Base-by-base conservation (phyloP, 1,140 invertebrate species). In the Prorops nasuta region DNA sequence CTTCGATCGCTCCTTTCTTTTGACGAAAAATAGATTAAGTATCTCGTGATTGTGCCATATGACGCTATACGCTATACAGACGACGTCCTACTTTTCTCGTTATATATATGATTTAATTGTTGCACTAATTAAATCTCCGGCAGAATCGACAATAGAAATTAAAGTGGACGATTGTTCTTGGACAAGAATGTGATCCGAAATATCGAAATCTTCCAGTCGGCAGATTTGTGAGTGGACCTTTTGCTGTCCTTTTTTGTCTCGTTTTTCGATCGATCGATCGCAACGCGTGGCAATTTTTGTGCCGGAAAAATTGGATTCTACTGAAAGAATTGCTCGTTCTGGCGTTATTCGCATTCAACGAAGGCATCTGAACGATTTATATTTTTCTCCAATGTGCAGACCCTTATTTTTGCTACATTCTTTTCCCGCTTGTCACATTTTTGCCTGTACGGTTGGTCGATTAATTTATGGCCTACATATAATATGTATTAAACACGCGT, bases 71-170 rank as follows among this genome's bases (percentile, higher is more conserved):
- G n/a, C n/a, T n/a, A n/a, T n/a, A n/a, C n/a, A 20, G 57, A 39
- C 31, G 48, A 35, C 48, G 54, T 43, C 54, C 58, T 56, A 56
- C 35, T 58, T 60, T 60, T 55, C 52, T n/a, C n/a, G n/a, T n/a
- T n/a, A n/a, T n/a, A n/a, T n/a, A n/a, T 60, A 57, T 60, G 55
- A 65, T 60, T 63, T 65, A 60, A 65, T 65, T 63, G 60, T 58
- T 60, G 54, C 35, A 39, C 49, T 60, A 58, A 63, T 65, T 55
- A 51, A 57, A 47, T 22, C 20, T 44, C n/a, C n/a, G n/a, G n/a
- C n/a, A n/a, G n/a, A n/a, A n/a, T n/a, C 6, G 24, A 28, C 6
- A 12, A 28, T 12, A 28, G 12, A 28, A 28, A 28, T 12, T 28
- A 28, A 28, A n/a, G 12, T 28, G 24, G 12, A 28, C 12, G 15